Conservation (phyloP, 2,888 invertebrate species). For the Epistrophe eligans region DNA sequence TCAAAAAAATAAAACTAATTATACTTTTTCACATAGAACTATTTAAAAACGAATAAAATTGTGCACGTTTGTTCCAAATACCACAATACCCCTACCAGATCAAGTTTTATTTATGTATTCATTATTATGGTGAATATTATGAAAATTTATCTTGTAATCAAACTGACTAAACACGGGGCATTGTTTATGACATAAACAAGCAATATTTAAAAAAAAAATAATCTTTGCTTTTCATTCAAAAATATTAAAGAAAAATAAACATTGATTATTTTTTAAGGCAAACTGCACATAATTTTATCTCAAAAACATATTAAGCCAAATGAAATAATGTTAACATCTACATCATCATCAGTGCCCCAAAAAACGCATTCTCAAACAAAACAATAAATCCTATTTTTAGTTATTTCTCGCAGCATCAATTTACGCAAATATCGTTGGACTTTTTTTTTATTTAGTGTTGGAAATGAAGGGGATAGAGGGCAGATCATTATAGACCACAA, state of each 20-base stretch:
- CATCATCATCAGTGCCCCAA: background rate
- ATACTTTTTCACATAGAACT: no score
- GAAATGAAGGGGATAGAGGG: background rate
- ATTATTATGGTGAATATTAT: no score
- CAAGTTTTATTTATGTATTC: no score
- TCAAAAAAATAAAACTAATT: no score
- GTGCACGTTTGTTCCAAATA: no score
- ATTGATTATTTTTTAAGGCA: background rate
- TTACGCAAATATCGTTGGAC: background rate
- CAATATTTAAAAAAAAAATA: background rate
- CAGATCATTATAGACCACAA: background rate
- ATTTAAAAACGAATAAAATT: no score
- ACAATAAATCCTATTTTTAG: constrained; percentile 39
- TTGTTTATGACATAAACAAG: background rate
- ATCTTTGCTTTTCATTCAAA: background rate
- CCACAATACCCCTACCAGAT: no score
- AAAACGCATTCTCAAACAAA: constrained; percentile 25
- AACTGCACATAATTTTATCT: background rate
- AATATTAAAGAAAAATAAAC: background rate
- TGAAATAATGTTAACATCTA: background rate
- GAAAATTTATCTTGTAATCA: background rate
- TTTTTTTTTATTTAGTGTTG: background rate
- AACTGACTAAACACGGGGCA: background rate
- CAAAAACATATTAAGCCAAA: background rate
- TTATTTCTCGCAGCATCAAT: constrained; percentile 1